phyloP scores from a whole-genome alignment of 2,888 invertebrate species.

The Anoplius nigerrimus region DNA sequence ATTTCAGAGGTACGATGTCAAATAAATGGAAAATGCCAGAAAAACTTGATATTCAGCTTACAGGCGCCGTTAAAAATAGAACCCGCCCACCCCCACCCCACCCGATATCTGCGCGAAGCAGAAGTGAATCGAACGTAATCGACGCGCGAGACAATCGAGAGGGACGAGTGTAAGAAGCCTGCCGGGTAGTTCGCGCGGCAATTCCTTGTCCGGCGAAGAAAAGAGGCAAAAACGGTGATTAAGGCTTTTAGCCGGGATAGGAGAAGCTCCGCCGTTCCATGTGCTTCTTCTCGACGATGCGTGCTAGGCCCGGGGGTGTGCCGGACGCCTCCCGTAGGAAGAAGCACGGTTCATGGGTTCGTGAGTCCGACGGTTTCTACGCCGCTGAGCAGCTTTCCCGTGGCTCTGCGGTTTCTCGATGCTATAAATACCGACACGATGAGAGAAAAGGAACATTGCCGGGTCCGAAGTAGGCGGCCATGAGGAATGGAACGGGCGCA shows the following conservation, averaged over 20 bases:
- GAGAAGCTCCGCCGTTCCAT: conserved; percentile 39
- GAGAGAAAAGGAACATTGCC: conserved; percentile 14
- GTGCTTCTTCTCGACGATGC: conserved; percentile 33
- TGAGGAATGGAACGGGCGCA: background rate
- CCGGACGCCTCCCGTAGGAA: conserved; percentile 53
- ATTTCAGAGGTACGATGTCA: too few species aligned
- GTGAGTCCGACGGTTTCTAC: conserved; percentile 56
- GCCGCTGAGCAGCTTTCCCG: conserved; percentile 59
- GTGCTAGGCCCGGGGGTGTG: conserved; percentile 29
- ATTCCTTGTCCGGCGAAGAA: conserved; percentile 52
- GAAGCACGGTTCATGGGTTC: conserved; percentile 39
- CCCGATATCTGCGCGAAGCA: background rate
- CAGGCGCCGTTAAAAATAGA: too few species aligned
- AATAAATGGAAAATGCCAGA: too few species aligned
- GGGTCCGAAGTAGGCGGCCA: background rate
- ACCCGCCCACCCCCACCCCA: background rate
- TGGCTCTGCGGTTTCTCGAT: conserved; percentile 51
- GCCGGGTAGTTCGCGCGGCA: conserved; percentile 37
- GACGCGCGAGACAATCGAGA: background rate
- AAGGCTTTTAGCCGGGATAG: conserved; percentile 62
- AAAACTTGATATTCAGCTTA: too few species aligned
- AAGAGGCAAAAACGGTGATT: conserved; percentile 60
- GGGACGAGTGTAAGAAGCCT: background rate
- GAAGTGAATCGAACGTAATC: background rate
- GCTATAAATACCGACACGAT: conserved; percentile 63